Conservation (phyloP, 2,113 vertebrate species). For the Myxocyprinus asiaticus region DNA sequence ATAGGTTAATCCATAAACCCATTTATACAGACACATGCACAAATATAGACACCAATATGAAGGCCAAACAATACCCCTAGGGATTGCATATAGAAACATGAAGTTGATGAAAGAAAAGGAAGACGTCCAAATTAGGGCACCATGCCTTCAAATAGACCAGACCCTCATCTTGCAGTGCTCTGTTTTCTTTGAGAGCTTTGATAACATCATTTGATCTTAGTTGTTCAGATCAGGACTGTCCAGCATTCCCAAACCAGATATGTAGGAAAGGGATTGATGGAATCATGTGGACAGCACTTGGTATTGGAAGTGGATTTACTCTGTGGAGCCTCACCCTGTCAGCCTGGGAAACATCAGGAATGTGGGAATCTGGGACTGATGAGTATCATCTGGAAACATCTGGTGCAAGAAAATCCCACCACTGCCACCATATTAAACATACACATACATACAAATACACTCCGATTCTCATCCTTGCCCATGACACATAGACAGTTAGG, state of each 20-base stretch:
- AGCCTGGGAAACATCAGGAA: constrained; percentile 20
- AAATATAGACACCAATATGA: constrained; percentile 1
- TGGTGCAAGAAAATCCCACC: constrained; percentile 59
- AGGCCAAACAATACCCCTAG: constrained; percentile 18
- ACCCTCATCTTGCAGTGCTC: constrained; percentile 46
- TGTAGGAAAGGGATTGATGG: constrained; percentile 49
- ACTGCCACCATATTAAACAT: constrained; percentile 1
- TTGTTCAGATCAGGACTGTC: not conserved
- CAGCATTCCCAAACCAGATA: constrained; percentile 1
- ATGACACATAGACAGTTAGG: constrained; percentile 60
- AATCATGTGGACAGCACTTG: constrained; percentile 27
- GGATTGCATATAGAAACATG: not conserved
- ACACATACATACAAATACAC: constrained; percentile 4
- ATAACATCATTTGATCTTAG: constrained; percentile 45
- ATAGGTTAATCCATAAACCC: constrained; percentile 59
- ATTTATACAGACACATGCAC: not conserved
- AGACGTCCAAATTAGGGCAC: constrained; percentile 54
- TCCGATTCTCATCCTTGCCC: not conserved
- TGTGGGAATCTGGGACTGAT: constrained; percentile 43
- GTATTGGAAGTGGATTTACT: constrained; percentile 11
- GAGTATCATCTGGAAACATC: constrained; percentile 68
- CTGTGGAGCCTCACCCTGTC: constrained; percentile 10
- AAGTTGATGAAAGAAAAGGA: constrained; percentile 36
- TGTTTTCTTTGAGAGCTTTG: constrained; percentile 35
- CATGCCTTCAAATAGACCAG: constrained; percentile 26